A percentile compares a stretch with the other conserved stretches of the same genome.
These are phyloP conservation scores for Ooceraea biroi DNA, from an alignment of 1,140 invertebrate genomes.

Conservation along the genomic window DNA sequence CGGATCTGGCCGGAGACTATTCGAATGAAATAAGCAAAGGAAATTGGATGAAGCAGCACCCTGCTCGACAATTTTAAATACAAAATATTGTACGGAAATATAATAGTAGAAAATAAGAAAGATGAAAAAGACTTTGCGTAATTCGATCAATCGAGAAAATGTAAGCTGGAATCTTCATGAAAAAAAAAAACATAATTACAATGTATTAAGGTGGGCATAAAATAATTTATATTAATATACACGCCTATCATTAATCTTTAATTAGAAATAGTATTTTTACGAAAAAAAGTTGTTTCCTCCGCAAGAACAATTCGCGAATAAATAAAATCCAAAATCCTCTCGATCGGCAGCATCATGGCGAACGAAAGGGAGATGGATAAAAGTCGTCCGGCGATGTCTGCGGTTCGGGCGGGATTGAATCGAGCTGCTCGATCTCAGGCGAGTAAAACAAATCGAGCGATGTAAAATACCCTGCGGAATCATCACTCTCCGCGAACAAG, in stretches of 20 bases:
- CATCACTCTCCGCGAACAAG: slow-evolving; percentile 58
- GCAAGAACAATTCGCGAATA: not conserved
- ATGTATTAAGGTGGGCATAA: not conserved
- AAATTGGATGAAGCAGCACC: slow-evolving; percentile 66
- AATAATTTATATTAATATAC: too few relatives aligned
- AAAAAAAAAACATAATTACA: not conserved
- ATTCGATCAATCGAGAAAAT: slow-evolving; percentile 31
- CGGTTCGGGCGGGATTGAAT: slow-evolving; percentile 59
- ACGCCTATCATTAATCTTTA: too few relatives aligned
- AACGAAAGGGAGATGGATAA: slow-evolving; percentile 35
- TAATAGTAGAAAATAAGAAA: not conserved
- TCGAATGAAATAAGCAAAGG: slow-evolving; percentile 62
- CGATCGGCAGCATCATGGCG: not conserved
- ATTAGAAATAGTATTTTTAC: too few relatives aligned
- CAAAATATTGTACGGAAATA: slow-evolving; percentile 68
- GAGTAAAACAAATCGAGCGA: slow-evolving; percentile 60
- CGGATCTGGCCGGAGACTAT: slow-evolving; percentile 63
- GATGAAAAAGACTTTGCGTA: not conserved
- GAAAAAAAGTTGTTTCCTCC: not conserved
- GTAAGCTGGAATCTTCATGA: not conserved
- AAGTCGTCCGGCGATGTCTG: slow-evolving; percentile 39
- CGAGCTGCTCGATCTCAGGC: slow-evolving; percentile 55
- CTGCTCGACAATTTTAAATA: slow-evolving; percentile 63
- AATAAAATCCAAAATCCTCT: slow-evolving; percentile 47
- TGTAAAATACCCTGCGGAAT: slow-evolving; percentile 61